These are phyloP conservation scores for Periplaneta americana DNA, from an alignment of 1,140 invertebrate species.

Conservation along the genomic window DNA sequence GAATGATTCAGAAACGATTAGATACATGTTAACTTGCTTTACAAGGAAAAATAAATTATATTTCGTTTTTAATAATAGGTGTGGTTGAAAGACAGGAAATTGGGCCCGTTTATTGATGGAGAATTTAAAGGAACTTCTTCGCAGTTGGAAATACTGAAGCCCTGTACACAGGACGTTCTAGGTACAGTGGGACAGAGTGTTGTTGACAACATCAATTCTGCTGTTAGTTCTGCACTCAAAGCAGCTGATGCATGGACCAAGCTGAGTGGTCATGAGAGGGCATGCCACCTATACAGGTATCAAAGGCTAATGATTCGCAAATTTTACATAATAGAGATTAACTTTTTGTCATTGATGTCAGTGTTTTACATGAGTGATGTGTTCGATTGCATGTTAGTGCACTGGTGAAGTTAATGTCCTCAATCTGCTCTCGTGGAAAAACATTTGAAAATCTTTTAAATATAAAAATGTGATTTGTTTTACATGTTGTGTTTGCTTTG, in stretches of 20 bases:
- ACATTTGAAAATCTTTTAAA: too few relatives aligned
- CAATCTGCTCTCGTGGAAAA: too few relatives aligned
- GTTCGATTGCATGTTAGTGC: too few relatives aligned
- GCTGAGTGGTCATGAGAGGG: conserved; percentile 35
- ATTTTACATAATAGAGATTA: too few relatives aligned
- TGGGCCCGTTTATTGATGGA: conserved; percentile 8
- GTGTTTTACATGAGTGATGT: too few relatives aligned
- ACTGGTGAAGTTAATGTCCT: too few relatives aligned
- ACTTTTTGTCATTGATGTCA: too few relatives aligned
- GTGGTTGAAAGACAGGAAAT: conserved; percentile 14
- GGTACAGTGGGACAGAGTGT: neutral
- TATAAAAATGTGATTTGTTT: too few relatives aligned
- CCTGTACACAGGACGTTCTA: neutral
- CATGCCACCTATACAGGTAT: conserved; percentile 43
- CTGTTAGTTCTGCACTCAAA: conserved; percentile 31
- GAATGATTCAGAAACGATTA: neutral
- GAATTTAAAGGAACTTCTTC: conserved; percentile 12
- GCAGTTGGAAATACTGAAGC: conserved; percentile 11
- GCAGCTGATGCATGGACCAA: conserved; percentile 38
- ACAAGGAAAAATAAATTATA: too few relatives aligned
- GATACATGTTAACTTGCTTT: neutral
- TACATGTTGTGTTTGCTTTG: too few relatives aligned
- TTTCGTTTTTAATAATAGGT: neutral
- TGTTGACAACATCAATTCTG: neutral
- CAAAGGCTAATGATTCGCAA: too few relatives aligned